Evolutionary conservation across 2,888 invertebrate species (phyloP).

Genomic region (Dolichomitus sp.): DNA sequence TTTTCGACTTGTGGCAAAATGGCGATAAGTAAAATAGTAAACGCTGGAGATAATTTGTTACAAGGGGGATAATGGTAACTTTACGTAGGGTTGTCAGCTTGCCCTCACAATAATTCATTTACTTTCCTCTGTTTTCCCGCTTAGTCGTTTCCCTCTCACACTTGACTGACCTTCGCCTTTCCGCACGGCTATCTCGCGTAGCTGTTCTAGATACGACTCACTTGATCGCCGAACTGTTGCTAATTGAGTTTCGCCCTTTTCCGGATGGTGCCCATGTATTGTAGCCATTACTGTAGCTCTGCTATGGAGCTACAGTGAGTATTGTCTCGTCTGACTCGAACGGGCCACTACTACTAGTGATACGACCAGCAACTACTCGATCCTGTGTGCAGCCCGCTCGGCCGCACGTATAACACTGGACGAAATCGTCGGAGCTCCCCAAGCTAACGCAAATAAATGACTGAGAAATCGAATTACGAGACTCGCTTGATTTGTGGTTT

Average conservation of each 20-base stretch:
- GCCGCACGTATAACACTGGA: conserved; percentile 3
- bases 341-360: conserved; percentile 48
- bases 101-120: conserved; percentile 32
- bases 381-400: conserved; percentile 28
- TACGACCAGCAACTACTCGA: conserved; percentile 35
- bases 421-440: conserved; percentile 24
- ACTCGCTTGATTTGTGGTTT: conserved; percentile 26
- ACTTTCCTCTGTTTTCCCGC: neutral
- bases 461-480: conserved; percentile 68
- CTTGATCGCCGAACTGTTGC: conserved; percentile 68
- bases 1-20: neutral
- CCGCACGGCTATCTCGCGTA: conserved; percentile 36
- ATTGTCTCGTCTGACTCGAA: conserved; percentile 47
- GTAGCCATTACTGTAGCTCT: conserved; percentile 17
- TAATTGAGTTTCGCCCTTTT: conserved; percentile 71
- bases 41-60: neutral
- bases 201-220: conserved; percentile 57
- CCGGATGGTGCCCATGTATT: conserved; percentile 41
- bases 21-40: neutral
- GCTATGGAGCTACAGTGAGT: conserved; percentile 24
- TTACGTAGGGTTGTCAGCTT: neutral
- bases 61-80: neutral
- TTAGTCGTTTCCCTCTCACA: conserved; percentile 13
- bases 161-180: conserved; percentile 35
- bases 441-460: conserved; percentile 67